These are phyloP conservation scores for Hemiscyllium ocellatum DNA, from an alignment of 2,113 vertebrate species.

Conservation along the genomic window DNA sequence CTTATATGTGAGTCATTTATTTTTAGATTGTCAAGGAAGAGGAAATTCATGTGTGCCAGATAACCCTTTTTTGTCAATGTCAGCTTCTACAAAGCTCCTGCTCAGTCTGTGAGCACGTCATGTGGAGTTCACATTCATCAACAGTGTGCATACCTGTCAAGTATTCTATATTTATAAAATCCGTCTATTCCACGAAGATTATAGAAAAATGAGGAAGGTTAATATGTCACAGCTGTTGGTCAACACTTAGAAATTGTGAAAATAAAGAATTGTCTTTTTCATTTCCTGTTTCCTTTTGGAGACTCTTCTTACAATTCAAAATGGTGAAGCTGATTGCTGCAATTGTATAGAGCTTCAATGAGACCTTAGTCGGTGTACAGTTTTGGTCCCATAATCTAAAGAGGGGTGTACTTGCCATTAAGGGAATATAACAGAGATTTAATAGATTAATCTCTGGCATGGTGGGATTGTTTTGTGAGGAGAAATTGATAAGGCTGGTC, in stretches of 20 bases:
- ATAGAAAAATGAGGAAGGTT: not conserved
- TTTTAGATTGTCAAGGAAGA: not conserved
- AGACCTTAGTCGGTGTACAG: too few species aligned
- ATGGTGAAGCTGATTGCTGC: not conserved
- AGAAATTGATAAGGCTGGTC: too few species aligned
- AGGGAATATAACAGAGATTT: too few species aligned
- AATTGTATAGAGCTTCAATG: too few species aligned
- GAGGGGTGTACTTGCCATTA: too few species aligned
- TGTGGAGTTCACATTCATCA: constrained; percentile 31
- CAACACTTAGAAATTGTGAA: not conserved
- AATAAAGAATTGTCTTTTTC: not conserved
- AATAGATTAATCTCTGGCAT: too few species aligned
- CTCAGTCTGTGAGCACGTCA: not conserved
- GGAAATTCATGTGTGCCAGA: not conserved
- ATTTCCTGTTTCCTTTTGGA: not conserved
- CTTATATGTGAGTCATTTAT: constrained; percentile 26
- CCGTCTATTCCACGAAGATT: constrained; percentile 14
- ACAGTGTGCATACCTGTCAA: constrained; percentile 6
- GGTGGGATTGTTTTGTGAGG: too few species aligned
- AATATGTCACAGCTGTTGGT: not conserved
- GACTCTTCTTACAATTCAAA: not conserved
- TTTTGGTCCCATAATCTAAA: too few species aligned
- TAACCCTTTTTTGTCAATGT: constrained; percentile 28
- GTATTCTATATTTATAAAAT: not conserved
- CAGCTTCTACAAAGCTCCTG: not conserved